phyloP scores from a whole-genome alignment of 2,888 invertebrate genomes.

The Oligia latruncula region DNA sequence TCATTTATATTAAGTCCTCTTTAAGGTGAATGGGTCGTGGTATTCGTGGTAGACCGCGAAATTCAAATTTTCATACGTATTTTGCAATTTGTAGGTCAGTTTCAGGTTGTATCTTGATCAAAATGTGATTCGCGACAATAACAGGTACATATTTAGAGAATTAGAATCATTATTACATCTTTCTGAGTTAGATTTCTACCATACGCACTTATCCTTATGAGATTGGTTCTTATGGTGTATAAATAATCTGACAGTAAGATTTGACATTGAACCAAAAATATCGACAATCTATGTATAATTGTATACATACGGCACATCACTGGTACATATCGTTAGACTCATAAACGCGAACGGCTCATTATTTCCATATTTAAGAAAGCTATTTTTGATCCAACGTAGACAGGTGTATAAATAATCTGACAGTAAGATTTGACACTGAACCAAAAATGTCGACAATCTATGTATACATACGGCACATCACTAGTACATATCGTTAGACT shows the following conservation, averaged over 20 bases:
- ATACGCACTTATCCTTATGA: too few species aligned
- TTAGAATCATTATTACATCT: too few species aligned
- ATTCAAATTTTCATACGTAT: too few species aligned
- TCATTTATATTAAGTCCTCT: neutral
- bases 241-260: neutral
- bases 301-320: constrained; percentile 56
- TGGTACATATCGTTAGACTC: constrained; percentile 69
- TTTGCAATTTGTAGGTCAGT: too few species aligned
- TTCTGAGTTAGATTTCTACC: too few species aligned
- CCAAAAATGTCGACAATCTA: constrained; percentile 22
- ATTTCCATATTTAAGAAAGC: constrained; percentile 76
- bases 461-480: constrained; percentile 56
- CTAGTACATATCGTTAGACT: constrained; percentile 67
- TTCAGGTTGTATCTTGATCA: too few species aligned
- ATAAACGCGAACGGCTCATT: constrained; percentile 81
- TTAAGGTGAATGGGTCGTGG: neutral
- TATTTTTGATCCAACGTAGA: neutral
- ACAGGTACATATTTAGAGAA: too few species aligned
- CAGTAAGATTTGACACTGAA: neutral
- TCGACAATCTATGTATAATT: constrained; percentile 13
- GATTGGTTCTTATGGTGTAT: neutral
- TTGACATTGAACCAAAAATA: neutral
- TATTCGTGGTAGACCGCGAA: too few species aligned
- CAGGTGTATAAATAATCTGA: neutral
- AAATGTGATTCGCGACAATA: too few species aligned